phyloP scores from a whole-genome alignment of 2,888 invertebrate genomes.

The Drosophila subsilvestris region DNA sequence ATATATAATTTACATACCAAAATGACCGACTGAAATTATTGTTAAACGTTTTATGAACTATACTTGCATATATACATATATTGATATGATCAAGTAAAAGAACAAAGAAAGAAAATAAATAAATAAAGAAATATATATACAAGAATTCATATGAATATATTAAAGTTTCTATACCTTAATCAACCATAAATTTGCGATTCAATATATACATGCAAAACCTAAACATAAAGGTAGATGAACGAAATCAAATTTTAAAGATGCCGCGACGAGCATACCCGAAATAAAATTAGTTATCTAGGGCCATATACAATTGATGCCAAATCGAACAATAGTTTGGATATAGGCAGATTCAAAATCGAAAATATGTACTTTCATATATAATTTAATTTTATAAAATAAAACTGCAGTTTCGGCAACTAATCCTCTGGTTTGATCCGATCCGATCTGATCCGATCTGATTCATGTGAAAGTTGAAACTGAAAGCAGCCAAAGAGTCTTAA shows the following conservation, averaged over 20 bases:
- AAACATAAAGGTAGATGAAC: conserved; percentile 63
- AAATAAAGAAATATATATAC: conserved; percentile 66
- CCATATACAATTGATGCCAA: conserved; percentile 62
- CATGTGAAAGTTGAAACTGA: conserved; percentile 25
- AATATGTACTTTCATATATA: conserved; percentile 37
- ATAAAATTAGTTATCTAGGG: conserved; percentile 56
- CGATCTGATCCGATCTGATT: conserved; percentile 21
- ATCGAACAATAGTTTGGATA: conserved; percentile 62
- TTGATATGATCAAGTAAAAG: conserved; percentile 78
- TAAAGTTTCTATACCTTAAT: conserved; percentile 70
- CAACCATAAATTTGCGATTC: conserved; percentile 74
- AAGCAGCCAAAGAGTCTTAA: conserved; percentile 59
- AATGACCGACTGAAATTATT: conserved; percentile 83
- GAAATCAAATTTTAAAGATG: conserved; percentile 57
- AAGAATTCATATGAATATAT: conserved; percentile 61
- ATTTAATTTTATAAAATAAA: conserved; percentile 65
- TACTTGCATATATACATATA: conserved; percentile 75
- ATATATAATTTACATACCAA: conserved; percentile 76
- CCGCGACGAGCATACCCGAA: conserved; percentile 11
- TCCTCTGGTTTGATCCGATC: conserved; percentile 34
- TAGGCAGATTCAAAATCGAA: conserved; percentile 34
- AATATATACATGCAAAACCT: conserved; percentile 60
- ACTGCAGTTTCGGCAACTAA: conserved; percentile 39
- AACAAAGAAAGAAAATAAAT: conserved; percentile 39
- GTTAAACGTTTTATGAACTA: conserved; percentile 81